These are phyloP conservation scores for Drosophila antonietae DNA, from an alignment of 2,888 invertebrate genomes.

Conservation along the genomic window DNA sequence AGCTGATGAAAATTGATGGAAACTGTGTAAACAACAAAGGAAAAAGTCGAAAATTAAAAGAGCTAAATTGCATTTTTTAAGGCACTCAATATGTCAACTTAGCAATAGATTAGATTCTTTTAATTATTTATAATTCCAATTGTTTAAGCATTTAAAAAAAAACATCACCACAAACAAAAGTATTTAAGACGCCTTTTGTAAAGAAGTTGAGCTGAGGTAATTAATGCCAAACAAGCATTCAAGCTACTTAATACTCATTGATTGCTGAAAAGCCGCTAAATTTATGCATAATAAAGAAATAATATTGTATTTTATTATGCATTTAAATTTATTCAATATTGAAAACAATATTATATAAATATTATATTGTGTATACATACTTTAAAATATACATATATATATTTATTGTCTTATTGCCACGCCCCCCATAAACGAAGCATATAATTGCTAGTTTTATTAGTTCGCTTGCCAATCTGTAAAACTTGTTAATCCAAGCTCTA, in stretches of 20 bases:
- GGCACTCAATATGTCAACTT: background rate
- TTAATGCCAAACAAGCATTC: background rate
- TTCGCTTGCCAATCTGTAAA: background rate
- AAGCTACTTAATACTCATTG: background rate
- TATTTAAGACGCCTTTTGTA: background rate
- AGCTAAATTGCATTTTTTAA: background rate
- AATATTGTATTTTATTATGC: no score
- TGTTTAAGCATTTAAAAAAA: no score
- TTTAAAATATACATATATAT: background rate
- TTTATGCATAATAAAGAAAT: no score
- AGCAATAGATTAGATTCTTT: no score
- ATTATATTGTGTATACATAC: background rate
- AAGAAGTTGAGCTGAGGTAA: background rate
- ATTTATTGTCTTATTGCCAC: background rate
- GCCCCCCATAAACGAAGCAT: background rate
- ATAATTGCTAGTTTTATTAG: background rate
- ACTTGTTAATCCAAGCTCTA: background rate
- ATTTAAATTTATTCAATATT: no score
- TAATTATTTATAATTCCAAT: no score
- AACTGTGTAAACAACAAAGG: background rate
- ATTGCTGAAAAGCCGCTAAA: background rate
- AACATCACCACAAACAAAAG: background rate
- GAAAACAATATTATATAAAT: background rate
- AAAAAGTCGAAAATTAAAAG: background rate
- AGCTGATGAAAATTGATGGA: constrained; percentile 6